These are phyloP conservation scores for Kryphioiulus occultus DNA, from an alignment of 2,888 invertebrate genomes.

Conservation along the genomic window DNA sequence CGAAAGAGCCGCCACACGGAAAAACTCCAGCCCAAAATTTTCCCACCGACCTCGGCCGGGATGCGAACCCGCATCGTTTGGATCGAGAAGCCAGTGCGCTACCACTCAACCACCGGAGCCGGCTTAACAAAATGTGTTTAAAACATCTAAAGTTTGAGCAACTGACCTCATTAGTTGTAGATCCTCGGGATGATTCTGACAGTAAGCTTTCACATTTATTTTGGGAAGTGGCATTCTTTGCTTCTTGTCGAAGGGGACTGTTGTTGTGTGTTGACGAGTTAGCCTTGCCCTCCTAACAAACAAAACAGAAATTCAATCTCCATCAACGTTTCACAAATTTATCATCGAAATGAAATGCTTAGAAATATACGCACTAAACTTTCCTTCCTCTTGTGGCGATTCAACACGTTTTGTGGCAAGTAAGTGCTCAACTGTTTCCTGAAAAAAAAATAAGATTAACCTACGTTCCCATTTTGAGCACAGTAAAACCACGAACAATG, in stretches of 20 bases:
- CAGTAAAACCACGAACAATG: no score
- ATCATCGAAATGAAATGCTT: background rate
- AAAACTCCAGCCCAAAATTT: no score
- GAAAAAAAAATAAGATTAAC: constrained; percentile 46
- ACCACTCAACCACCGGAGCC: no score
- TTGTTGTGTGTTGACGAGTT: background rate
- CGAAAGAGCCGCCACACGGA: no score
- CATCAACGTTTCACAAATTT: background rate
- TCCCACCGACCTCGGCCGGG: no score
- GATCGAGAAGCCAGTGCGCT: no score
- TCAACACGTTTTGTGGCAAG: constrained; percentile 58
- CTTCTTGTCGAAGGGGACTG: constrained; percentile 33
- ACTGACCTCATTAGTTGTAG: background rate
- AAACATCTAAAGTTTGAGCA: no score
- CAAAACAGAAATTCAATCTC: background rate
- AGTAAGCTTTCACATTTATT: background rate
- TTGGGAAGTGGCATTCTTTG: constrained; percentile 13
- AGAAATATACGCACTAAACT: constrained; percentile 48
- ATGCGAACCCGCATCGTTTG: no score
- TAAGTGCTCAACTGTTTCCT: constrained; percentile 60
- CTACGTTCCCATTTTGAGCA: background rate
- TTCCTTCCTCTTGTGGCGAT: constrained; percentile 56
- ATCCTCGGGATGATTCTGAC: background rate
- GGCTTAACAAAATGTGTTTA: no score
- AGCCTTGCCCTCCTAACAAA: background rate